Evolutionary conservation across 2,113 vertebrate genomes (phyloP), one percentile per base, ranked within the genome.

Genomic region (human): DNA sequence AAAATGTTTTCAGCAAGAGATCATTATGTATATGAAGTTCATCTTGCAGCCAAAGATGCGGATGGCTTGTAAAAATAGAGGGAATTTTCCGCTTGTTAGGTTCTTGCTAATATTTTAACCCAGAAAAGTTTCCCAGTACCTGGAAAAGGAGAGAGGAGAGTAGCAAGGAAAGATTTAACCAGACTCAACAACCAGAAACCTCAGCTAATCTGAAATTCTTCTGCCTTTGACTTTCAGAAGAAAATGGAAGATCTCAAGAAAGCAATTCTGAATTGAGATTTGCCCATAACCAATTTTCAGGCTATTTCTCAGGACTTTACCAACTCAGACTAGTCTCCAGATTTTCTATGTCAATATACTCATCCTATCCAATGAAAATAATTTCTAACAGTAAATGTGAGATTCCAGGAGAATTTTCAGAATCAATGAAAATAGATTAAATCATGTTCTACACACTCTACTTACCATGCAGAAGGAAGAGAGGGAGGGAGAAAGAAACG

Each of bases 401-500:
- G 80, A 75, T 87, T 92, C 25, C 48, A 59, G 61, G 79, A 89
- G 10, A 30, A 84, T 96, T 80, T 95, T 95, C 45, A 93, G 82
- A 85, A 90, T 75, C 32, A 80, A 81, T 50, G 32, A 50, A 75
- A 91, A 66, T 6, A 84, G 40, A 94, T 83, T 45, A 79, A 87
- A 75, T 52, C 70, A 61, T 52, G 30, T 90, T 90, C 23, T 88
- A 2, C 70, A 43, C 38, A 92, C 25, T 79, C 61, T 73, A 50
- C 13, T 85, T 92, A 43, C 38, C 87, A 48, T 20, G 66, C 8
- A 61, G 64, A 88, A 20, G n/a, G 22, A 52, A 66, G 5, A 8
- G 30, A 66, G 11, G 25, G 30, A 35, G 17, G 2, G 25, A 57
- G 18, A 38, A 35, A 14, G 1, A 2, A 14, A 59, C 38, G 3